phyloP scores from a whole-genome alignment of 2,888 invertebrate genomes.

The Erebia palarica region DNA sequence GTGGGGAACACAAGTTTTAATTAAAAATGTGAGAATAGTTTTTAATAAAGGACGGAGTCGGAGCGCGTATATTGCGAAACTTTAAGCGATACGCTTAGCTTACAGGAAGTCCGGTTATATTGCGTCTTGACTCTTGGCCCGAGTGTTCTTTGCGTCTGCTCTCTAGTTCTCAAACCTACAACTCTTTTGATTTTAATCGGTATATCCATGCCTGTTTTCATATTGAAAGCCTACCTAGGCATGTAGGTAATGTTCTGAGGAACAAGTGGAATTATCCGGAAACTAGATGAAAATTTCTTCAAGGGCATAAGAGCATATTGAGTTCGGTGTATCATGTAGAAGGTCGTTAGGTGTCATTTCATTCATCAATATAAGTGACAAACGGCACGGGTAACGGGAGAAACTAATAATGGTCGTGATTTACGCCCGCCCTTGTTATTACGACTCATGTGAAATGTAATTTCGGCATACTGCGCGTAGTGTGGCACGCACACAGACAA shows the following conservation, averaged over 20 bases:
- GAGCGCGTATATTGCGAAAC: slow-evolving; percentile 81
- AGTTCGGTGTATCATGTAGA: slow-evolving; percentile 1
- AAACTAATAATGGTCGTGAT: slow-evolving; percentile 82
- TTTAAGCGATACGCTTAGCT: slow-evolving; percentile 79
- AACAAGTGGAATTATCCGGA: background rate
- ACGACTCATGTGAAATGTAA: slow-evolving; percentile 83
- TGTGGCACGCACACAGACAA: slow-evolving; percentile 60
- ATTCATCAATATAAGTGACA: slow-evolving; percentile 72
- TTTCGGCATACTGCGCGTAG: slow-evolving; percentile 77
- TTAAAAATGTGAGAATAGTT: slow-evolving; percentile 83
- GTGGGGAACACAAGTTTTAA: slow-evolving; percentile 82
- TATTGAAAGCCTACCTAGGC: background rate
- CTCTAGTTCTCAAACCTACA: background rate
- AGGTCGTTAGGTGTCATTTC: slow-evolving; percentile 9
- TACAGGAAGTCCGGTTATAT: slow-evolving; percentile 75
- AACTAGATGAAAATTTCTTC: background rate
- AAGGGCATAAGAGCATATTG: background rate
- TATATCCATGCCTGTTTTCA: background rate
- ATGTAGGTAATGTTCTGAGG: background rate
- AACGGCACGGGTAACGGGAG: slow-evolving; percentile 74
- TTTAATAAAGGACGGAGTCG: slow-evolving; percentile 80
- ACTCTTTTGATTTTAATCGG: background rate
- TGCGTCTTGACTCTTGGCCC: slow-evolving; percentile 52
- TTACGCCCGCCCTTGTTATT: slow-evolving; percentile 82
- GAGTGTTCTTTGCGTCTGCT: slow-evolving; percentile 28